Percentiles rank a stretch among this genome's conserved stretches.
Conservation (phyloP, 2,797 vertebrate genomes). For the Fistularia commersonii region DNA sequence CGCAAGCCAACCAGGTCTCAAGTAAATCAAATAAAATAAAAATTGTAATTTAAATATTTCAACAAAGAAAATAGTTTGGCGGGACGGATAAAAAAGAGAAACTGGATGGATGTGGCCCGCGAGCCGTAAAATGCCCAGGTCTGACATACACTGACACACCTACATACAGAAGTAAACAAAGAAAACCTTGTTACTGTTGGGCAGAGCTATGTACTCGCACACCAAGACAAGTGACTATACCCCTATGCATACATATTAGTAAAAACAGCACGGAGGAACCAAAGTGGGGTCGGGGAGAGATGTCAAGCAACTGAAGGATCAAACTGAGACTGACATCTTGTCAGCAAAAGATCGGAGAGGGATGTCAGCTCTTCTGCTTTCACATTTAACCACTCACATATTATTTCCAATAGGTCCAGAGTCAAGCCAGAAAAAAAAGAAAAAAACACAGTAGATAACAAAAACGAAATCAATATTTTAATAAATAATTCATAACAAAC, state of each 20-base stretch:
- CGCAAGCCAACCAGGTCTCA: no score
- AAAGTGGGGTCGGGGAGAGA: background rate
- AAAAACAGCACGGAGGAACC: conserved; percentile 3
- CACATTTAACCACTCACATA: conserved; percentile 15
- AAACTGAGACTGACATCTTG: conserved; percentile 31
- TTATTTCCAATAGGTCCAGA: conserved; percentile 21
- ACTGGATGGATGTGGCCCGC: no score
- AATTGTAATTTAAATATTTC: no score
- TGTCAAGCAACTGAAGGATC: conserved; percentile 40
- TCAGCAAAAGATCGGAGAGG: conserved; percentile 27
- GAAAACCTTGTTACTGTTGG: conserved; percentile 16
- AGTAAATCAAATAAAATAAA: no score
- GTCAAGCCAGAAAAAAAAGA: background rate
- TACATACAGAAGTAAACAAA: conserved; percentile 8
- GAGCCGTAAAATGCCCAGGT: no score
- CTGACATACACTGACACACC: background rate
- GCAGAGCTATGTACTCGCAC: conserved; percentile 6
- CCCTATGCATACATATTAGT: conserved; percentile 15
- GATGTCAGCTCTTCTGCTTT: conserved; percentile 8
- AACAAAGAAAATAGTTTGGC: no score
- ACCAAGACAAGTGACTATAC: conserved; percentile 15
- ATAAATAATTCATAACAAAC: no score
- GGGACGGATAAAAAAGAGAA: no score
- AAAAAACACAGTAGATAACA: background rate
- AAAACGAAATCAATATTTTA: no score